phyloP scores from a whole-genome alignment of 2,113 vertebrate genomes.

The Xiphophorus maculatus region DNA sequence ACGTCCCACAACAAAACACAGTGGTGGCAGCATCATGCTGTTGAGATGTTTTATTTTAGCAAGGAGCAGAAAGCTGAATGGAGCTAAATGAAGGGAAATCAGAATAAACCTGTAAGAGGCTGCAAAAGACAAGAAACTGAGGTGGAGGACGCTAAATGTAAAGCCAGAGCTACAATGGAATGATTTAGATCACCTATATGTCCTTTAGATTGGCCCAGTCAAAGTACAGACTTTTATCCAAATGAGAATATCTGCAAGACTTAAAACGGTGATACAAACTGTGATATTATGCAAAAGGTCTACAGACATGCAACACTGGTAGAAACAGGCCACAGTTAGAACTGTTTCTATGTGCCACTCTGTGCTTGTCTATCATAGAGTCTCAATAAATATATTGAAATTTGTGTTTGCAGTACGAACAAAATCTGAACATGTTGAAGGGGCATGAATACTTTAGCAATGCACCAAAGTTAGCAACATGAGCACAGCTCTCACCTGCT shows the following conservation, averaged over 20 bases:
- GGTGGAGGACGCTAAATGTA: neutral
- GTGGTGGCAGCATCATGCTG: neutral
- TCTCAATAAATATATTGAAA: too few species aligned
- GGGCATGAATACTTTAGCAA: too few species aligned
- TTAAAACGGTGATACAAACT: too few species aligned
- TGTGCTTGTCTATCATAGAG: too few species aligned
- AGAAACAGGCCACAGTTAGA: too few species aligned
- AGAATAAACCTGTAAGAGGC: neutral
- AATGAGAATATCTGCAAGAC: neutral
- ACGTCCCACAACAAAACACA: neutral
- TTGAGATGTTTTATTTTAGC: neutral
- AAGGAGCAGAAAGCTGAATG: neutral
- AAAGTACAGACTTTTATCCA: neutral
- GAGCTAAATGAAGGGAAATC: neutral
- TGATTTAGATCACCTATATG: neutral
- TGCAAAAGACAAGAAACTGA: neutral
- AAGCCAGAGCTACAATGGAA: too few species aligned
- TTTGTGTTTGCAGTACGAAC: neutral
- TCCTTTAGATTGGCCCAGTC: neutral
- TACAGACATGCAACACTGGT: too few species aligned
- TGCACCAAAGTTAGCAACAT: too few species aligned
- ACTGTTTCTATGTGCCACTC: too few species aligned
- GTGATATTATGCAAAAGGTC: too few species aligned
- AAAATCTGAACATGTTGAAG: neutral
- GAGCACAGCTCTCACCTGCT: constrained; percentile 82